phyloP scores from a whole-genome alignment of 2,888 invertebrate genomes.

The Caradrina kadenii region DNA sequence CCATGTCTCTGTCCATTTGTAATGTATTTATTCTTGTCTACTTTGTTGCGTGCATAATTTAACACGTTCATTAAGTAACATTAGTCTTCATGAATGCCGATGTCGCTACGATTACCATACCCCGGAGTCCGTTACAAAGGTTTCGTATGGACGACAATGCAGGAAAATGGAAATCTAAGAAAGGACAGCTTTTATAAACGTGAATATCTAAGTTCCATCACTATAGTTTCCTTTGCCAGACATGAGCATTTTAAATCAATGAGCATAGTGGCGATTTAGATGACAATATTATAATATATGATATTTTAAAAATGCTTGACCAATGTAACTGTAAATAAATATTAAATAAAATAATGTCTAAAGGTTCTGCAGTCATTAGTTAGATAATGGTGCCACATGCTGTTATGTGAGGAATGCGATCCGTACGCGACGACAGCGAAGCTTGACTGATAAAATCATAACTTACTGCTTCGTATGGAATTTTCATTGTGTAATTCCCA shows the following conservation, averaged over 20 bases:
- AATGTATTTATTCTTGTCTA: slow-evolving; percentile 59
- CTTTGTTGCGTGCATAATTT: slow-evolving; percentile 65
- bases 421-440: slow-evolving; percentile 16
- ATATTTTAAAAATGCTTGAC: no score
- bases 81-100: slow-evolving; percentile 59
- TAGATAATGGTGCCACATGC: slow-evolving; percentile 22
- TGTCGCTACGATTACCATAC: slow-evolving; percentile 46
- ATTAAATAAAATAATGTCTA: slow-evolving; percentile 23
- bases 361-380: slow-evolving; percentile 30
- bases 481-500: slow-evolving; percentile 33
- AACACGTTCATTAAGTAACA: slow-evolving; percentile 62
- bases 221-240: neutral
- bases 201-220: slow-evolving; percentile 14
- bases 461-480: slow-evolving; percentile 35
- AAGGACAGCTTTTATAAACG: slow-evolving; percentile 19
- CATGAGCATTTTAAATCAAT: slow-evolving; percentile 2
- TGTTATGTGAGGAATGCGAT: slow-evolving; percentile 36
- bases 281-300: neutral
- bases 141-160: slow-evolving; percentile 38
- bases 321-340: slow-evolving; percentile 1
- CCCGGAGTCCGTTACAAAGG: slow-evolving; percentile 48
- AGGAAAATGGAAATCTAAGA: slow-evolving; percentile 34
- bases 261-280: neutral
- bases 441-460: slow-evolving; percentile 48
- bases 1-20: slow-evolving; percentile 34